Conservation (phyloP, 1,140 invertebrate species). For the Mylabris phalerata region DNA sequence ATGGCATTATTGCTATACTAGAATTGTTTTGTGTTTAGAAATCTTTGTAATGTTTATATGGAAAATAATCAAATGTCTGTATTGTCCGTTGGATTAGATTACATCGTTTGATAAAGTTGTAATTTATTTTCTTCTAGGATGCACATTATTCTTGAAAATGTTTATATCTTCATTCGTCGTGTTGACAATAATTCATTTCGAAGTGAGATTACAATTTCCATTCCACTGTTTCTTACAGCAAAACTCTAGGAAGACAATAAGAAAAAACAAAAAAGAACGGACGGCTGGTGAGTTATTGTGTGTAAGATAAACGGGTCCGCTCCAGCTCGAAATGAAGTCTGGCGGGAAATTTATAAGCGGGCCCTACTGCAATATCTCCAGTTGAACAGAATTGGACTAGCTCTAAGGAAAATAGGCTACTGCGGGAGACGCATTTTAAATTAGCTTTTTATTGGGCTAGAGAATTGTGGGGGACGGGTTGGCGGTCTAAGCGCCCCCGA, state of each 20-base stretch:
- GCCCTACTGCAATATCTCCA: slow-evolving; percentile 42
- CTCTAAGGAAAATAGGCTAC: slow-evolving; percentile 39
- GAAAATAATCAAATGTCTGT: slow-evolving; percentile 22
- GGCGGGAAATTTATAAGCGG: slow-evolving; percentile 41
- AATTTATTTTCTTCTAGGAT: slow-evolving; percentile 18
- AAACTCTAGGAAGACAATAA: slow-evolving; percentile 41
- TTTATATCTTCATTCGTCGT: slow-evolving; percentile 33
- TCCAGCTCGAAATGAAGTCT: slow-evolving; percentile 44
- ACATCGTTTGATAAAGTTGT: slow-evolving; percentile 14
- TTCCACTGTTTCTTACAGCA: slow-evolving; percentile 39
- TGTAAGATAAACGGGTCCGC: slow-evolving; percentile 44
- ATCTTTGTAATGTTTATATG: not conserved
- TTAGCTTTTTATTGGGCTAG: slow-evolving; percentile 39
- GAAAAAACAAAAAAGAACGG: slow-evolving; percentile 37
- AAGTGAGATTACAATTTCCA: slow-evolving; percentile 40
- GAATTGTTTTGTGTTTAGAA: too few relatives aligned
- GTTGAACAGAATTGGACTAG: slow-evolving; percentile 41
- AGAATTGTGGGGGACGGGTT: slow-evolving; percentile 2
- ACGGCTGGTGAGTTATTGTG: slow-evolving; percentile 43
- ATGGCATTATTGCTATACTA: too few relatives aligned
- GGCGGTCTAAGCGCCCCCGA: too few relatives aligned
- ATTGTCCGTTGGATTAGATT: slow-evolving; percentile 13
- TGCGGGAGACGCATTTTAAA: slow-evolving; percentile 39
- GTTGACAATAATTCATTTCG: slow-evolving; percentile 38
- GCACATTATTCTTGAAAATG: slow-evolving; percentile 24